Evolutionary conservation across 2,113 vertebrate species (phyloP), one percentile per base, ranked within the genome.

Genomic region (Himantopus leucocephalus): DNA sequence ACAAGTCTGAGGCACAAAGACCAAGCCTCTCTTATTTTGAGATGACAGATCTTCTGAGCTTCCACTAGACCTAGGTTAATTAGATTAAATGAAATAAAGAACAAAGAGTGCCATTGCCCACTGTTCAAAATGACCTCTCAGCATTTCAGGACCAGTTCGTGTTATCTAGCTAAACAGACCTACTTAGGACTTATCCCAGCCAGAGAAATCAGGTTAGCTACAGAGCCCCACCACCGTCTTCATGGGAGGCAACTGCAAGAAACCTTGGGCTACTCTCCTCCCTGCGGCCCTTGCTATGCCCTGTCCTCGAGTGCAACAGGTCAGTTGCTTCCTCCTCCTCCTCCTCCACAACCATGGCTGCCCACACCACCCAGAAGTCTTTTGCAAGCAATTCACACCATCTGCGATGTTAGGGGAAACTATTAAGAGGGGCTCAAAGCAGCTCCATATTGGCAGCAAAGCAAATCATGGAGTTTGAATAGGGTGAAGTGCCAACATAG

Each of bases 351-450:
- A 0, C 7, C 29, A 32, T 0, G 7, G 7, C 12, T 78, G 48
- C 12, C 37, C 39, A 35, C 37, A 88, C 29, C 27, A 45, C 43
- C 14, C 62, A 48, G 10, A 68, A 88, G 18, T n/a, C 47, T 72
- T 77, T 71, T 76, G 16, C 35, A 56, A 75, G 32, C 27, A 79
- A 71, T 5, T 68, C 30, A 32, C 10, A 47, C 6, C 20, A 66
- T 3, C 5, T 41, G 18, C 4, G 5, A 21, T 8, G 4, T 34
- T 5, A 12, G 7, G 12, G 6, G 3, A 81, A 56, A 39, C 32
- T 35, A 6, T 18, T 11, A 22, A 14, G 22, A 22, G 20, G 26
- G 30, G 5, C 22, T 59, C 47, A 78, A 56, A 78, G 41, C 29
- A 59, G 47, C 2, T 6, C 35, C 30, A 24, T 17, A 41, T 10